Conservation (phyloP, 2,888 invertebrate species). For the Helobdella robusta region DNA sequence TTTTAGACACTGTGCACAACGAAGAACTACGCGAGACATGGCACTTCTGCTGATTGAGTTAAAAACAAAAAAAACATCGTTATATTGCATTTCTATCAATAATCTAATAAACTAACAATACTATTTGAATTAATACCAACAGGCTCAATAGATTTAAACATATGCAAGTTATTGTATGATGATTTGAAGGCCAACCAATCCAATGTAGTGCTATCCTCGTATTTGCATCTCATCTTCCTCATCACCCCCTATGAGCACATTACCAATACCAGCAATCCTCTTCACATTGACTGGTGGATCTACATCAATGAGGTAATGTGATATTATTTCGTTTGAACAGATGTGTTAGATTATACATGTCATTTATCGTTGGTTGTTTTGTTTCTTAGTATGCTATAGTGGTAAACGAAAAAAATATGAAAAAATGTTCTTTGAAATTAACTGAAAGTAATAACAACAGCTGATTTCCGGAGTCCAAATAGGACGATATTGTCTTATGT, state of each 20-base stretch:
- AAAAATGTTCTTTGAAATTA: not conserved
- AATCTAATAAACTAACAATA: too few relatives aligned
- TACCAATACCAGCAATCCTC: conserved; percentile 32
- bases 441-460: not conserved
- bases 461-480: too few relatives aligned
- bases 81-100: not conserved
- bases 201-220: conserved; percentile 67
- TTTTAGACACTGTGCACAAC: too few relatives aligned
- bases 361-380: too few relatives aligned
- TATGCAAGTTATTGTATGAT: conserved; percentile 62
- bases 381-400: too few relatives aligned
- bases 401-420: too few relatives aligned
- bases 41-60: too few relatives aligned
- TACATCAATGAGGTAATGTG: conserved; percentile 45
- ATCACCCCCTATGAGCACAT: conserved; percentile 67
- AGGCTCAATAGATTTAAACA: conserved; percentile 70
- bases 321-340: too few relatives aligned
- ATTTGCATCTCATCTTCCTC: conserved; percentile 76
- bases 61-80: not conserved
- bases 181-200: conserved; percentile 66
- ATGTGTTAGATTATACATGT: too few relatives aligned
- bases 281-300: conserved; percentile 43
- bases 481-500: too few relatives aligned
- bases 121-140: too few relatives aligned
- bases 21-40: too few relatives aligned